phyloP scores from a whole-genome alignment of 2,888 invertebrate genomes.

The Chamaedrilus cognettii region DNA sequence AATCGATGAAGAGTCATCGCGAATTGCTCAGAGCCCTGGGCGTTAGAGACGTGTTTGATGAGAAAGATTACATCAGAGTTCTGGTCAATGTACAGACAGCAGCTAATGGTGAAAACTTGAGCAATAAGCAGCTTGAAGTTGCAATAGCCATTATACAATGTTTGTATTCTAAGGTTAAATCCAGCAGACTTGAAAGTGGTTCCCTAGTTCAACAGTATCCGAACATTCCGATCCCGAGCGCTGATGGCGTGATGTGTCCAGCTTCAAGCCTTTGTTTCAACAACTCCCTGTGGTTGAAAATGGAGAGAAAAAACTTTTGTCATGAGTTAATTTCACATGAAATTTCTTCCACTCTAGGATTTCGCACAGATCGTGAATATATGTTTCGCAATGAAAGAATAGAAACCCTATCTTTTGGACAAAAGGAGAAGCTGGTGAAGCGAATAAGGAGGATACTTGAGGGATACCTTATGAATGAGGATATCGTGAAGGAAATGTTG shows the following conservation, averaged over 20 bases:
- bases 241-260: slow-evolving; percentile 4
- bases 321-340: slow-evolving; percentile 35
- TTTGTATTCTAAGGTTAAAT: too few relatives aligned
- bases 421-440: slow-evolving; percentile 47
- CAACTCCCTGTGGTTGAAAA: too few relatives aligned
- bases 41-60: slow-evolving; percentile 38
- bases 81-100: slow-evolving; percentile 24
- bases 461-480: slow-evolving; percentile 48
- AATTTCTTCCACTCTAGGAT: slow-evolving; percentile 39
- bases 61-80: slow-evolving; percentile 32
- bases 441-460: slow-evolving; percentile 46
- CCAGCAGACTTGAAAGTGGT: too few relatives aligned
- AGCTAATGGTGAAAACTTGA: slow-evolving; percentile 23
- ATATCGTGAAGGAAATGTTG: slow-evolving; percentile 52
- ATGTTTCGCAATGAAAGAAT: slow-evolving; percentile 12
- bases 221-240: too few relatives aligned
- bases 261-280: slow-evolving; percentile 10
- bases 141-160: slow-evolving; percentile 23
- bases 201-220: too few relatives aligned
- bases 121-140: slow-evolving; percentile 24
- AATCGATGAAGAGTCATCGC: slow-evolving; percentile 26
- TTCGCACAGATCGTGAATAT: slow-evolving; percentile 39
- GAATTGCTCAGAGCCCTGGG: slow-evolving; percentile 33
- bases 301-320: slow-evolving; percentile 33
- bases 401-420: slow-evolving; percentile 45